These are phyloP conservation scores for Clarias platycephalus DNA, from an alignment of 2,797 vertebrate species.

Conservation along the genomic window DNA sequence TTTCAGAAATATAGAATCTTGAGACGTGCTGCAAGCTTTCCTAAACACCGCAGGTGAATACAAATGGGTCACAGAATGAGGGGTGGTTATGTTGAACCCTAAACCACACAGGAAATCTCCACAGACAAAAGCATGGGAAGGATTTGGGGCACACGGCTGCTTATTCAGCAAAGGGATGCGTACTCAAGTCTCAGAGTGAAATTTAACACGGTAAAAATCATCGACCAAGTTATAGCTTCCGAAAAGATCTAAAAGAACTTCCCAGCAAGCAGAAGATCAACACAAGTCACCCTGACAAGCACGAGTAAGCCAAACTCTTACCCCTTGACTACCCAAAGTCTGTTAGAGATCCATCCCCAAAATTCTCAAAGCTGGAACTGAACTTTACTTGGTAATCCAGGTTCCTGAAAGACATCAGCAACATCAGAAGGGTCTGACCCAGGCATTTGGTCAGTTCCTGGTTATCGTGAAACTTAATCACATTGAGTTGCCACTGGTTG, in stretches of 20 bases:
- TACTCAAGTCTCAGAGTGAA: not conserved
- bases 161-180: not conserved
- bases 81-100: not conserved
- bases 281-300: too few species aligned
- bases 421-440: not conserved
- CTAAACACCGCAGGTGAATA: slow-evolving; percentile 21
- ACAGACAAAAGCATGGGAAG: not conserved
- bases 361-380: too few species aligned
- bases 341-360: too few species aligned
- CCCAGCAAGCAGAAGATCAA: too few species aligned
- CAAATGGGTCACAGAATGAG: not conserved
- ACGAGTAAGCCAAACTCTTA: too few species aligned
- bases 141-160: not conserved
- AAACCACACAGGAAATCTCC: not conserved
- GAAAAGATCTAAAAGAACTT: not conserved
- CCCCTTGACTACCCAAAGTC: too few species aligned
- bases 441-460: not conserved
- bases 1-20: not conserved
- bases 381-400: not conserved
- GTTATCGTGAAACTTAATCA: not conserved
- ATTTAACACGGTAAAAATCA: not conserved
- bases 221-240: not conserved
- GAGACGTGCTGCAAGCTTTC: slow-evolving; percentile 14
- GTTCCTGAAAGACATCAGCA: not conserved
- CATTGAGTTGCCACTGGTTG: not conserved